Base-by-base conservation (phyloP, 2,797 vertebrate genomes). In the Anguilla pacifica region DNA sequence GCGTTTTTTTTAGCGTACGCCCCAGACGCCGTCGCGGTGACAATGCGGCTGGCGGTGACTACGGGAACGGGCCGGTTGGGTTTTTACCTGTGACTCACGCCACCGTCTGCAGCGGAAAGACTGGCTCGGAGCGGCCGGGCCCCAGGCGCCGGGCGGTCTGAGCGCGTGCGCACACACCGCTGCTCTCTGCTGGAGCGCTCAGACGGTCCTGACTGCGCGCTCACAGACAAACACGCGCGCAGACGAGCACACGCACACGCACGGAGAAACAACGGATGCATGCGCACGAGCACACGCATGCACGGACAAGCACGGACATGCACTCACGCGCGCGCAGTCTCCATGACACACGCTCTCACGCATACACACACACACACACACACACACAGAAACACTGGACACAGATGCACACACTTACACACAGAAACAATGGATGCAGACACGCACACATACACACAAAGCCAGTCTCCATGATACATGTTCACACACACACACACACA, bases 361-460 rank as follows among this genome's bases (percentile, higher is more conserved):
- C 84, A 77, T 89, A 86, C 83, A 0, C 51, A 57, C 43, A 35
- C 88, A 57, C 31, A 88, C 70, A 81, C 53, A 70, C 43, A 67
- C 0, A 59, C 81, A 51, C 25, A 39, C 39, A 39, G 39, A 39
- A 39, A 39, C 39, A 39, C 39, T 39, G 39, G 39, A 39, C 39
- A 25, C 64, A 67, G 22, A 15, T 19, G 25, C 19, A 67, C 25
- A 67, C 25, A 6, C 64, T 25, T 22, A 67, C 4, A 67, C 22
- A 57, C 55, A 1, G 1, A 17, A 11, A 19, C 22, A 9, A 10
- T 13, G 39, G 39, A 39, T 25, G 28, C 17, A 31, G n/a, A 72
- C 67, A 86, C 83, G 79, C 79, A 90, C 90, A 89, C 15, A 22
- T 3, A 51, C 77, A 86, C 61, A 55, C 7, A 86, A 57, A 28